phyloP scores from a whole-genome alignment of 2,113 vertebrate species.

The Aptenodytes patagonicus region DNA sequence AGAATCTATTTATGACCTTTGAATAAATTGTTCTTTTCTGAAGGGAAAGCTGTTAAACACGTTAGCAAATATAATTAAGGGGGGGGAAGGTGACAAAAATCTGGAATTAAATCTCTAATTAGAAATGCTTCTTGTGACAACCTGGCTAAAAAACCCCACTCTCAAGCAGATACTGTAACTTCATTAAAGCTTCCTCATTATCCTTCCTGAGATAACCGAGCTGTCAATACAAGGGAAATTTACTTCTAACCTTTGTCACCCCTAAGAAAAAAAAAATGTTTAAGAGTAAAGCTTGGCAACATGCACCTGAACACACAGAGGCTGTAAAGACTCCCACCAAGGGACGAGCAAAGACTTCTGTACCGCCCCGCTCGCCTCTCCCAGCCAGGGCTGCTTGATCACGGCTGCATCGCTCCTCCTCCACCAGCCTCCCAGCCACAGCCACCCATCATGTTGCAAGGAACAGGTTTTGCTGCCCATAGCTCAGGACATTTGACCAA shows the following conservation, averaged over 20 bases:
- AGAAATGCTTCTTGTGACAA: background rate
- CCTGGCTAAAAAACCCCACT: background rate
- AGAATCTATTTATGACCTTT: constrained; percentile 41
- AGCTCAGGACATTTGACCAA: background rate
- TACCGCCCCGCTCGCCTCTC: accelerated
- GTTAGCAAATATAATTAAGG: background rate
- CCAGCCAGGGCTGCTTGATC: background rate
- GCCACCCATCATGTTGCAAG: accelerated
- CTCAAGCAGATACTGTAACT: background rate
- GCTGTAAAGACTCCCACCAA: background rate
- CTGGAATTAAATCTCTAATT: constrained; percentile 2
- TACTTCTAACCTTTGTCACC: background rate
- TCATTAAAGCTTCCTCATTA: constrained; percentile 22
- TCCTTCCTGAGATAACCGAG: background rate
- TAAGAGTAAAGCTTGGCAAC: background rate
- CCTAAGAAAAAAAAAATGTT: background rate
- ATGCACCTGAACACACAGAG: background rate
- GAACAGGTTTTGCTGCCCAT: background rate
- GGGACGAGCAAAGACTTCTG: background rate
- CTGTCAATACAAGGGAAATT: background rate
- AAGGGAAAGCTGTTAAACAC: constrained; percentile 16
- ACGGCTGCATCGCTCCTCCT: background rate
- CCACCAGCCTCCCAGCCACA: background rate
- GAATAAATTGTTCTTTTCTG: constrained; percentile 6
- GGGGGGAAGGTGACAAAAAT: background rate